Conservation (phyloP, 64 coral and sea anemone genomes). For the Actinia tenebrosa region DNA sequence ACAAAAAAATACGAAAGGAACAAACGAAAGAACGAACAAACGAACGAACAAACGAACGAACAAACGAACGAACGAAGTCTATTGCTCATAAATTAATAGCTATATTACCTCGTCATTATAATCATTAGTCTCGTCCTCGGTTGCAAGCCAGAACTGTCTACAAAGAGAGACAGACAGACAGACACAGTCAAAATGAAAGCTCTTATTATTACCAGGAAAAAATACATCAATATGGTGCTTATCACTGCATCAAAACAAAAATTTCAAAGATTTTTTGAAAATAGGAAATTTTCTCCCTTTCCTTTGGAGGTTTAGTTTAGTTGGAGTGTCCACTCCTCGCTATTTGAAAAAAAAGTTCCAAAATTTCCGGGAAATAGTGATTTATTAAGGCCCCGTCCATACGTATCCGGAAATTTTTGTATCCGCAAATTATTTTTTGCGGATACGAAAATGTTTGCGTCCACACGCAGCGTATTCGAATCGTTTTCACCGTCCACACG, state of each 20-base stretch:
- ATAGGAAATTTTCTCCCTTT: too few relatives aligned
- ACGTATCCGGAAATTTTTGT: too few relatives aligned
- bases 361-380: too few relatives aligned
- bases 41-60: neutral
- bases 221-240: neutral
- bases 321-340: too few relatives aligned
- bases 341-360: too few relatives aligned
- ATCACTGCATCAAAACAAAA: neutral
- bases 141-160: conserved; percentile 77
- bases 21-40: neutral
- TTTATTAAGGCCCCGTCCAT: too few relatives aligned
- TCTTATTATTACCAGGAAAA: neutral
- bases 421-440: too few relatives aligned
- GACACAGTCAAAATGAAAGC: neutral
- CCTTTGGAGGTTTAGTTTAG: too few relatives aligned
- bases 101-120: conserved; percentile 50
- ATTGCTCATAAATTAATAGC: neutral
- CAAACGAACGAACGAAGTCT: neutral
- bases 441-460: too few relatives aligned
- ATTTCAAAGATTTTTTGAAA: too few relatives aligned
- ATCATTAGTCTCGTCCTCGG: conserved; percentile 48
- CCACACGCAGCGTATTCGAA: too few relatives aligned
- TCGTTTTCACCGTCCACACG: too few relatives aligned
- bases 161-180: neutral
- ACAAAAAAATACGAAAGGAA: neutral